These are phyloP conservation scores for Odontocolon sp. DNA, from an alignment of 2,888 invertebrate species.

Conservation along the genomic window DNA sequence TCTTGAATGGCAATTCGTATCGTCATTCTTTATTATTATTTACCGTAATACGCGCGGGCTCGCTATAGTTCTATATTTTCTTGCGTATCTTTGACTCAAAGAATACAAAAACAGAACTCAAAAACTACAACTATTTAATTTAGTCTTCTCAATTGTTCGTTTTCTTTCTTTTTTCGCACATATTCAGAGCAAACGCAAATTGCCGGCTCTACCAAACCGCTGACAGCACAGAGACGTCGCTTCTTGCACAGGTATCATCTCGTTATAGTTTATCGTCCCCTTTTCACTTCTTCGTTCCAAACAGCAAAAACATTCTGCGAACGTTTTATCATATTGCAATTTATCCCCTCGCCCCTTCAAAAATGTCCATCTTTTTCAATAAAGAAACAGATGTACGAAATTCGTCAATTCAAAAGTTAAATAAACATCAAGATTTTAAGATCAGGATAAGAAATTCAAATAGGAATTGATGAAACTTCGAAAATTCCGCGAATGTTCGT, in stretches of 20 bases:
- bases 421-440: too few species aligned
- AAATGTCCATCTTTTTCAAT: not conserved
- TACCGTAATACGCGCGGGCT: constrained; percentile 4
- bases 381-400: not conserved
- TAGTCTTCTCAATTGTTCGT: constrained; percentile 69
- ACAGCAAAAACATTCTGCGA: not conserved
- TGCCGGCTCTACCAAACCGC: constrained; percentile 80
- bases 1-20: constrained; percentile 24
- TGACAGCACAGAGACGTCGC: constrained; percentile 81
- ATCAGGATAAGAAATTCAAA: too few species aligned
- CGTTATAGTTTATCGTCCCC: constrained; percentile 68
- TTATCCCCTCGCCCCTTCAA: not conserved
- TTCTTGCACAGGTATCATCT: constrained; percentile 80
- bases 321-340: constrained; percentile 43
- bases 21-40: constrained; percentile 34
- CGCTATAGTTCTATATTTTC: constrained; percentile 7
- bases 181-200: constrained; percentile 81
- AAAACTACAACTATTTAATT: constrained; percentile 41
- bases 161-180: constrained; percentile 79
- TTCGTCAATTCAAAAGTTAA: too few species aligned
- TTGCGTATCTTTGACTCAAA: constrained; percentile 2
- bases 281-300: constrained; percentile 16
- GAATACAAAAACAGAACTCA: constrained; percentile 21
- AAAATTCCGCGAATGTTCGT: too few species aligned
- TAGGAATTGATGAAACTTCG: too few species aligned